Evolutionary conservation across 2,113 vertebrate species (phyloP).

Genomic region (Columbina picui): DNA sequence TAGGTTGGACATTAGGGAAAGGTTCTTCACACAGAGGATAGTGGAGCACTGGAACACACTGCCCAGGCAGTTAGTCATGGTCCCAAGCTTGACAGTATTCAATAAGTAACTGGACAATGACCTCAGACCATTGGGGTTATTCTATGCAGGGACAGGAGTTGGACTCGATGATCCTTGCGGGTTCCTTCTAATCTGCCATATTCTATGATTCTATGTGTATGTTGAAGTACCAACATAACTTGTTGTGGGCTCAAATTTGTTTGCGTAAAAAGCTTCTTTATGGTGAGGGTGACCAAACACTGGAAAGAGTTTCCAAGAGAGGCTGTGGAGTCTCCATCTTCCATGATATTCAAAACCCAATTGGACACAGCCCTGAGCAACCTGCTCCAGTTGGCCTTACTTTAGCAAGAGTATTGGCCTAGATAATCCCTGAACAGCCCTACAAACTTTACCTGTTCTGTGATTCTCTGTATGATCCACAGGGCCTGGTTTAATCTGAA

Average conservation of each 20-base stretch:
- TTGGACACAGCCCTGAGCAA: background rate
- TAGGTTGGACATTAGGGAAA: too few relatives aligned
- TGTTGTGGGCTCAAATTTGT: background rate
- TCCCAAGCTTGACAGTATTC: too few relatives aligned
- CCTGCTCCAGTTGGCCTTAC: background rate
- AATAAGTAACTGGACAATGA: too few relatives aligned
- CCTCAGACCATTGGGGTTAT: too few relatives aligned
- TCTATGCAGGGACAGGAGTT: too few relatives aligned
- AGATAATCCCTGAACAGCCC: fast-evolving
- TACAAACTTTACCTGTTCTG: background rate
- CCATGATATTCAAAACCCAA: background rate
- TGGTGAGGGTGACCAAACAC: background rate
- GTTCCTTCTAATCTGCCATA: too few relatives aligned
- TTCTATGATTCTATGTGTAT: too few relatives aligned
- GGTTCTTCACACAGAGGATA: too few relatives aligned
- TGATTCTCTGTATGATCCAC: background rate
- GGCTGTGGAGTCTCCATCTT: background rate
- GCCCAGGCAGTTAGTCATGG: too few relatives aligned
- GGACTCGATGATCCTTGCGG: too few relatives aligned
- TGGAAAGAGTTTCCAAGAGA: background rate
- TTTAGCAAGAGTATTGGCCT: background rate
- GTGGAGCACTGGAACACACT: too few relatives aligned
- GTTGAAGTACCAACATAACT: background rate
- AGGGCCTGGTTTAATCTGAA: background rate
- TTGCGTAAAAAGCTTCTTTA: background rate